Conservation (phyloP, 2,888 invertebrate species). For the Drosophila rellima region DNA sequence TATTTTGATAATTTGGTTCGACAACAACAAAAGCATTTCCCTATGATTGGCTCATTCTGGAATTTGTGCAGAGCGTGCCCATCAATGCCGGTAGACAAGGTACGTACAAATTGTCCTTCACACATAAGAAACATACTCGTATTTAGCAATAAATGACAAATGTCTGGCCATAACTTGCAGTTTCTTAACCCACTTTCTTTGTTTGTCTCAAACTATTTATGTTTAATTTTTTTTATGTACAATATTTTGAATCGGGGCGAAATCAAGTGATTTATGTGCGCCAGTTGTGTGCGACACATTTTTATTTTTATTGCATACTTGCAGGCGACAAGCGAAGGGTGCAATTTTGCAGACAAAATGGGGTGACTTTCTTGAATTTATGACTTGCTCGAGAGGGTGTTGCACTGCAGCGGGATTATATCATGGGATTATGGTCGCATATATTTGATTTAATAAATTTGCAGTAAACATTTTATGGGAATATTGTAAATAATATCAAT, state of each 20-base stretch:
- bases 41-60: slow-evolving; percentile 99
- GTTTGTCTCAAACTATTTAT: slow-evolving; percentile 30
- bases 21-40: slow-evolving; percentile 84
- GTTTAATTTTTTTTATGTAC: slow-evolving; percentile 9
- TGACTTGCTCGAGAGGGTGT: slow-evolving; percentile 52
- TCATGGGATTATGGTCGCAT: slow-evolving; percentile 50
- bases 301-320: slow-evolving; percentile 74
- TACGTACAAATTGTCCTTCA: slow-evolving; percentile 85
- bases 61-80: slow-evolving; percentile 98
- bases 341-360: slow-evolving; percentile 42
- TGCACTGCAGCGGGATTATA: slow-evolving; percentile 49
- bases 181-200: slow-evolving; percentile 58
- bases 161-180: slow-evolving; percentile 29
- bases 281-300: slow-evolving; percentile 61
- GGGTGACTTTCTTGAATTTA: slow-evolving; percentile 68
- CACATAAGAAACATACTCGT: neutral
- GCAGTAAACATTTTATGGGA: slow-evolving; percentile 21
- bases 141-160: slow-evolving; percentile 3
- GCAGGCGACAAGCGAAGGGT: slow-evolving; percentile 60
- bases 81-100: slow-evolving; percentile 98
- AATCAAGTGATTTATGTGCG: slow-evolving; percentile 67
- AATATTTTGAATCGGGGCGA: slow-evolving; percentile 27
- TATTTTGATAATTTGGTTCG: slow-evolving; percentile 63
- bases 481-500: slow-evolving; percentile 19
- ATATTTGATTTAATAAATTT: slow-evolving; percentile 43